Conservation (phyloP, 2,888 invertebrate species). For the Eumerus sabulonum region DNA sequence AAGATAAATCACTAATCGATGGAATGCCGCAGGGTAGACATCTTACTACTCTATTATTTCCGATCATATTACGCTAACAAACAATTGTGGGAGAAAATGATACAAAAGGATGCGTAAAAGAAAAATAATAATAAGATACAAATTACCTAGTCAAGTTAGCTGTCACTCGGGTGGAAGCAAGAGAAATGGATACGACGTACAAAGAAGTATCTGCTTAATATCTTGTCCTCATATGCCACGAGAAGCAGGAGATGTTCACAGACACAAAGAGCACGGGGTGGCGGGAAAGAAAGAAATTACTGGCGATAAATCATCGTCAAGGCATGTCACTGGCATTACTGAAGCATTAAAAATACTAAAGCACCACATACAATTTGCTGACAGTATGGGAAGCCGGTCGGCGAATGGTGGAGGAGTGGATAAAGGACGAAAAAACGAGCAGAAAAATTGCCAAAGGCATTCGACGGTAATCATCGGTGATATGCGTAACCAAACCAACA, state of each 20-base stretch:
- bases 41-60: constrained; percentile 42
- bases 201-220: constrained; percentile 25
- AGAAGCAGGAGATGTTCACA: constrained; percentile 30
- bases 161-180: constrained; percentile 48
- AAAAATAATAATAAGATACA: constrained; percentile 49
- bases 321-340: constrained; percentile 64
- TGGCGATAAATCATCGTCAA: constrained; percentile 65
- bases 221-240: constrained; percentile 44
- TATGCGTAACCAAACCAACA: constrained; percentile 9
- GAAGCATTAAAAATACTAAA: constrained; percentile 23
- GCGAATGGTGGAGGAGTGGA: constrained; percentile 10
- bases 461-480: constrained; percentile 52
- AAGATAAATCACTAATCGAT: constrained; percentile 61
- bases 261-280: constrained; percentile 7
- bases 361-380: neutral
- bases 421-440: constrained; percentile 55
- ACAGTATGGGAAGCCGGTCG: neutral
- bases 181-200: constrained; percentile 30
- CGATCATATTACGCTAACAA: constrained; percentile 41
- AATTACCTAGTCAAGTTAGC: constrained; percentile 57
- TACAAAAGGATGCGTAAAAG: too few relatives aligned
- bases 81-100: too few relatives aligned
- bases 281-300: constrained; percentile 29
- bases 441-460: constrained; percentile 61
- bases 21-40: constrained; percentile 59